Conservation (phyloP, 2,888 invertebrate genomes). For the Microchrysa polita region DNA sequence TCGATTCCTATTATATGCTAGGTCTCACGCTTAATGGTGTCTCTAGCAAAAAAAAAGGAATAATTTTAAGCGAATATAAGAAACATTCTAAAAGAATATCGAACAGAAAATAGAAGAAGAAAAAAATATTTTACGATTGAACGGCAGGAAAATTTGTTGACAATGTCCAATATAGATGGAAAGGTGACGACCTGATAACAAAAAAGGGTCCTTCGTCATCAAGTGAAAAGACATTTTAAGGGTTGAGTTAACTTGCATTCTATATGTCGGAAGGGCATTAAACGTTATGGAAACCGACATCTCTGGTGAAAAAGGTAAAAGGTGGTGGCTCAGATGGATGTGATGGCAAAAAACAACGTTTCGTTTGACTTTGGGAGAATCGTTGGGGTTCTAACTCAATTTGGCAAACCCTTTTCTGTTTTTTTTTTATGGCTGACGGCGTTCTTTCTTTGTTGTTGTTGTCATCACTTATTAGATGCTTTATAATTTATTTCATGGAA, state of each 20-base stretch:
- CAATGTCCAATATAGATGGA: slow-evolving; percentile 20
- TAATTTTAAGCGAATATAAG: slow-evolving; percentile 9
- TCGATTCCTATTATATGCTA: no score
- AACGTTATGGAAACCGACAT: not conserved
- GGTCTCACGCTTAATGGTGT: no score
- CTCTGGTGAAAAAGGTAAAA: slow-evolving; percentile 33
- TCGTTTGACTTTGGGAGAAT: slow-evolving; percentile 10
- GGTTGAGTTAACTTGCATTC: not conserved
- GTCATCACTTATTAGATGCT: slow-evolving; percentile 36
- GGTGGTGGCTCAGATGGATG: slow-evolving; percentile 30
- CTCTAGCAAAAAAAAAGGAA: slow-evolving; percentile 16
- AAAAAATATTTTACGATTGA: slow-evolving; percentile 34
- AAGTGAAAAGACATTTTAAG: slow-evolving; percentile 14
- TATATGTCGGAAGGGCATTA: not conserved
- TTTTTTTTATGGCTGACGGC: slow-evolving; percentile 30
- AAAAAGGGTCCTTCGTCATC: slow-evolving; percentile 11
- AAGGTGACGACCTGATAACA: slow-evolving; percentile 25
- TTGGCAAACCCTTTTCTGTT: slow-evolving; percentile 31
- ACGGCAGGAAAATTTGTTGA: slow-evolving; percentile 28
- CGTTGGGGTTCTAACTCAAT: slow-evolving; percentile 29
- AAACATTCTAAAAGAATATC: not conserved
- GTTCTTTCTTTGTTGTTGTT: slow-evolving; percentile 32
- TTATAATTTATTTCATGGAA: slow-evolving; percentile 34
- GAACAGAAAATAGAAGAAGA: slow-evolving; percentile 2
- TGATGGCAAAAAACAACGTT: slow-evolving; percentile 33